phyloP scores from a whole-genome alignment of 2,797 vertebrate species.

The Spizella passerina region DNA sequence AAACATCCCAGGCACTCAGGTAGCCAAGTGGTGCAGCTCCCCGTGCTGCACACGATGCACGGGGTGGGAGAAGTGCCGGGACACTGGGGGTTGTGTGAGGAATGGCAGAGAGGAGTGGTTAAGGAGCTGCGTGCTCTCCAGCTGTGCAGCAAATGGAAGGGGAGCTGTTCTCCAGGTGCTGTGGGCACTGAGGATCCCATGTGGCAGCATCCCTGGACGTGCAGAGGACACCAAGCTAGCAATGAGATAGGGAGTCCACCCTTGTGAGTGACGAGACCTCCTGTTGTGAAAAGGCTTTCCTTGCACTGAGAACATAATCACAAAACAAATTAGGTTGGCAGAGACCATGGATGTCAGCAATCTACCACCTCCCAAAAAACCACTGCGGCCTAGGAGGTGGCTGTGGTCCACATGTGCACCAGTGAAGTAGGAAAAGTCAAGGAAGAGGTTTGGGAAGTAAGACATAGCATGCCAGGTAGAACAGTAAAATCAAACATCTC shows the following conservation, averaged over 20 bases:
- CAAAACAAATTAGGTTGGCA: neutral
- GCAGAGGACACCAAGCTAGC: neutral
- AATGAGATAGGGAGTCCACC: rapidly evolving
- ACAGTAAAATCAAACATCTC: neutral
- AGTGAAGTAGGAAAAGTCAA: neutral
- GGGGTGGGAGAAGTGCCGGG: rapidly evolving
- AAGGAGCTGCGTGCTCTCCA: neutral
- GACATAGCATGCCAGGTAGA: neutral
- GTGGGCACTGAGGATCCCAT: neutral
- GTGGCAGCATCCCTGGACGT: neutral
- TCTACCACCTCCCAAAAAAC: neutral
- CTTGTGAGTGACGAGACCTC: rapidly evolving
- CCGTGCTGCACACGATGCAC: rapidly evolving
- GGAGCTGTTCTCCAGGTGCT: neutral
- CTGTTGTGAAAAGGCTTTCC: neutral
- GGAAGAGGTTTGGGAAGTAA: neutral
- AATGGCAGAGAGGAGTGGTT: neutral
- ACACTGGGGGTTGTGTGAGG: rapidly evolving
- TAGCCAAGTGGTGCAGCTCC: rapidly evolving
- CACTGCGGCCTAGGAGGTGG: rapidly evolving
- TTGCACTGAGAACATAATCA: neutral
- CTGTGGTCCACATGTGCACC: neutral
- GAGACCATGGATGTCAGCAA: neutral
- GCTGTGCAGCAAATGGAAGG: rapidly evolving
- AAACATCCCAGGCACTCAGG: rapidly evolving